These are phyloP conservation scores for Neomicropteryx cornuta DNA, from an alignment of 1,140 invertebrate genomes.

Conservation along the genomic window DNA sequence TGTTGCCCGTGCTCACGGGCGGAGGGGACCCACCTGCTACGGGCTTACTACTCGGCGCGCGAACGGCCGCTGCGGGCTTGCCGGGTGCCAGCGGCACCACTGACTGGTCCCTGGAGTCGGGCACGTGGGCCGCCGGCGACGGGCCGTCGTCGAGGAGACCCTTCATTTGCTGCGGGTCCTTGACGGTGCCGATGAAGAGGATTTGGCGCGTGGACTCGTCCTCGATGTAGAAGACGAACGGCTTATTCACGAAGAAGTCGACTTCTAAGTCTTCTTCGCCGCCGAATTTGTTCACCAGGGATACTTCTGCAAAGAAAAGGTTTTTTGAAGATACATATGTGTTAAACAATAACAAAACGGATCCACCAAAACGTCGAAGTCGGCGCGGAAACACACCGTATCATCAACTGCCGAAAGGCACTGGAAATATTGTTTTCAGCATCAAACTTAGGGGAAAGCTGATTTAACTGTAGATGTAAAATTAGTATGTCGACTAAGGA, in stretches of 20 bases:
- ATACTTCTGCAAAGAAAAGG: constrained; percentile 42
- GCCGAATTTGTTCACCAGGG: constrained; percentile 61
- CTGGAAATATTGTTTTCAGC: not conserved
- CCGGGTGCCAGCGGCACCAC: no score
- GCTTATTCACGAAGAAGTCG: constrained; percentile 45
- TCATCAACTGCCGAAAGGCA: not conserved
- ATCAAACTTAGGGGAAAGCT: no score
- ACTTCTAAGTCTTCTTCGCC: constrained; percentile 27
- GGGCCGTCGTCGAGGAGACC: no score
- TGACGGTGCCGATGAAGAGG: constrained; percentile 59
- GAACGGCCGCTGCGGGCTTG: no score
- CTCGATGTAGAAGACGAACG: constrained; percentile 73
- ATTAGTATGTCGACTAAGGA: no score
- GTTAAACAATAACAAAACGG: constrained; percentile 4
- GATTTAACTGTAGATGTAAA: no score
- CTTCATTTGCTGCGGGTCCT: no score
- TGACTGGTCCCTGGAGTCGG: no score
- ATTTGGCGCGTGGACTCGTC: constrained; percentile 58
- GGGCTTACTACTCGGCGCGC: no score
- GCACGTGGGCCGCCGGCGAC: constrained; percentile 16
- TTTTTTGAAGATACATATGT: constrained; percentile 1
- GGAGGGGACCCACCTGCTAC: no score
- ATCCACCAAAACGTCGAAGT: no score
- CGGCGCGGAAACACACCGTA: constrained; percentile 6
- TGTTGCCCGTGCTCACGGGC: no score